Conservation (phyloP, 2,797 vertebrate genomes). For the Spea hammondii region DNA sequence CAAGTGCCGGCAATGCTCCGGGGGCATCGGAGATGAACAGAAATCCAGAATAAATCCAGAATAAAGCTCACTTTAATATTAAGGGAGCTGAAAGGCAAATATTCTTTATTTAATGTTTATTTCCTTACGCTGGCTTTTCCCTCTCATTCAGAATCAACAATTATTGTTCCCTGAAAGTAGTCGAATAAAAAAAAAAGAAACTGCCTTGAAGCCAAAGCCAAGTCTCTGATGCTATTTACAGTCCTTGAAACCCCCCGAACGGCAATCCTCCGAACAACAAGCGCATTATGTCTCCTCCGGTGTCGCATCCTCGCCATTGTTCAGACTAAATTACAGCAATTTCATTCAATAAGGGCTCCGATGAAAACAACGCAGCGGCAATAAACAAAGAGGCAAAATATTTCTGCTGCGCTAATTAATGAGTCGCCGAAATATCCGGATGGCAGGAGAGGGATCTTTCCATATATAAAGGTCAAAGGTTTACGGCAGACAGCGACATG, state of each 20-base stretch:
- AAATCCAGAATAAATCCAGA: too few relatives aligned
- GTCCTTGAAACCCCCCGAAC: slow-evolving; percentile 3
- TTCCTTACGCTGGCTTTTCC: too few relatives aligned
- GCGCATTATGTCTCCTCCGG: slow-evolving; percentile 26
- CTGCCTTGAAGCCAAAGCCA: slow-evolving; percentile 1
- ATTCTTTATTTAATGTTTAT: too few relatives aligned
- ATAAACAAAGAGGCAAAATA: slow-evolving; percentile 36
- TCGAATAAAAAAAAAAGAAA: neutral
- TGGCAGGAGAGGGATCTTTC: slow-evolving; percentile 2
- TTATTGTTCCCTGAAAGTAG: neutral
- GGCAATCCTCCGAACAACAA: slow-evolving; percentile 8
- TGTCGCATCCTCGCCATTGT: slow-evolving; percentile 38
- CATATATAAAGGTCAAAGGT: too few relatives aligned
- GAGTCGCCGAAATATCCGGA: slow-evolving; percentile 12
- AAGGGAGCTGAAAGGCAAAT: too few relatives aligned
- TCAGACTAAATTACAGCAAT: slow-evolving; percentile 42
- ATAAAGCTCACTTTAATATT: too few relatives aligned
- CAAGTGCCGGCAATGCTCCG: too few relatives aligned
- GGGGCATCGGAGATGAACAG: too few relatives aligned
- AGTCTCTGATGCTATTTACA: slow-evolving; percentile 14
- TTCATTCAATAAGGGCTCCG: slow-evolving; percentile 25
- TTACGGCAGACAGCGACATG: too few relatives aligned
- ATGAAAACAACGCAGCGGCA: slow-evolving; percentile 31
- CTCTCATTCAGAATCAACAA: neutral
- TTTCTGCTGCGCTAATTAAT: slow-evolving; percentile 47